phyloP scores from a whole-genome alignment of 2,113 vertebrate species.

The Anhinga rufa region DNA sequence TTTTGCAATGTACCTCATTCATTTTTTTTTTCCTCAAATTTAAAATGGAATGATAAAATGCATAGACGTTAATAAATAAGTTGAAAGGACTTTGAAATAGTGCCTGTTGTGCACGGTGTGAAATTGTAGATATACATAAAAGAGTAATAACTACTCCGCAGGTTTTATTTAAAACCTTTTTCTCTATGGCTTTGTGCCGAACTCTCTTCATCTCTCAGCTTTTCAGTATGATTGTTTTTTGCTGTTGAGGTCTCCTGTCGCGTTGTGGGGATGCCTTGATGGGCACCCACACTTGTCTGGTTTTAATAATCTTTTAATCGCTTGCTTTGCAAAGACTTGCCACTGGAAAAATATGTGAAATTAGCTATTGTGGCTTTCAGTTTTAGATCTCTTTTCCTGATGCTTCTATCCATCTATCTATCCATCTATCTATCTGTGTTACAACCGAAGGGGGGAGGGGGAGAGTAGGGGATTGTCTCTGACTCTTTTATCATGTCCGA shows the following conservation, averaged over 20 bases:
- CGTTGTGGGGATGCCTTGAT: conserved; percentile 12
- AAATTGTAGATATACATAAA: neutral
- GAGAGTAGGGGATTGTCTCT: neutral
- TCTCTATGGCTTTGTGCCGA: neutral
- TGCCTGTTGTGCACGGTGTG: conserved; percentile 18
- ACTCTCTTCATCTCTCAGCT: conserved; percentile 31
- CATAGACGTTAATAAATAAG: neutral
- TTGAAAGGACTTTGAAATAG: conserved; percentile 64
- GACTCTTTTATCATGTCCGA: neutral
- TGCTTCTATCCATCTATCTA: neutral
- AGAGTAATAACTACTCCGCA: neutral
- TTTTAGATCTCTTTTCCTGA: neutral
- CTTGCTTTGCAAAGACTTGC: conserved; percentile 23
- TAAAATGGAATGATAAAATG: neutral
- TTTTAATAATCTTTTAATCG: conserved; percentile 11
- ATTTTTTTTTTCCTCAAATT: neutral
- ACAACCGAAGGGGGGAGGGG: neutral
- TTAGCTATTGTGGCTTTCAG: neutral
- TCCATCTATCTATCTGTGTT: neutral
- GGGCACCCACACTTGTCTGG: neutral
- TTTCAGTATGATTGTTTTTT: conserved; percentile 23
- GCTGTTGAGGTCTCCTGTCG: neutral
- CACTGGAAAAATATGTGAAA: neutral
- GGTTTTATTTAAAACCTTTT: conserved; percentile 13
- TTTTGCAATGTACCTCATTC: neutral